Evolutionary conservation across 2,888 invertebrate species (phyloP), one percentile per base, ranked within the genome.

Genomic region (Acanthosepion lycidas): DNA sequence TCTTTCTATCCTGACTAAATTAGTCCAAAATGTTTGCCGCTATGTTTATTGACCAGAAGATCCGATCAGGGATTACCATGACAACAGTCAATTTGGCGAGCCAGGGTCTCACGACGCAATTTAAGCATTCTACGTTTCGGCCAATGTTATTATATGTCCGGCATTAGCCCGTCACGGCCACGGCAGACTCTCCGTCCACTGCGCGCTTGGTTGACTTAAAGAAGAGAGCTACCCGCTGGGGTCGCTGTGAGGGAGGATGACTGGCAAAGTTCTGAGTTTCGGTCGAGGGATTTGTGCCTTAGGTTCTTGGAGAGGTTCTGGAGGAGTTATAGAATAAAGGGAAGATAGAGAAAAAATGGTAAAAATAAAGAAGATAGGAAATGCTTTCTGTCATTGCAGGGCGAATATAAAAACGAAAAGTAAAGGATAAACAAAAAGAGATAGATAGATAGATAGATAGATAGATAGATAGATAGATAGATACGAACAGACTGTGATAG

Each of bases 11-110:
- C 33, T 78, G 78, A 15, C 78, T 78, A 78, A 78, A 33, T 78
- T 78, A 33, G 78, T 78, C 78, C 15, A 78, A 78, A 78, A 78
- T 78, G n/a, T 78, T 33, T 33, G n/a, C n/a, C 33, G 78, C 78
- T 33, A 78, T 78, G 78, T 78, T 78, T 78, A 78, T 33, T 78
- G 78, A 78, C 78, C 78, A 78, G 78, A 78, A 78, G 78, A 78
- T 78, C 78, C 78, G 78, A 78, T 78, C 78, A 78, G 78, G 78
- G 78, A 78, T 78, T 78, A 78, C 78, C 78, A 78, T 78, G 78
- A 78, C 78, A 78, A 78, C 78, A 78, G 78, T n/a, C n/a, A 78
- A 78, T 78, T 78, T 78, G n/a, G 78, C 33, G 78, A n/a, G 78
- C 78, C 78, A 78, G n/a, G n/a, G 78, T n/a, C 78, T 78, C 78